phyloP scores from a whole-genome alignment of 2,888 invertebrate genomes.

The Syritta pipiens region DNA sequence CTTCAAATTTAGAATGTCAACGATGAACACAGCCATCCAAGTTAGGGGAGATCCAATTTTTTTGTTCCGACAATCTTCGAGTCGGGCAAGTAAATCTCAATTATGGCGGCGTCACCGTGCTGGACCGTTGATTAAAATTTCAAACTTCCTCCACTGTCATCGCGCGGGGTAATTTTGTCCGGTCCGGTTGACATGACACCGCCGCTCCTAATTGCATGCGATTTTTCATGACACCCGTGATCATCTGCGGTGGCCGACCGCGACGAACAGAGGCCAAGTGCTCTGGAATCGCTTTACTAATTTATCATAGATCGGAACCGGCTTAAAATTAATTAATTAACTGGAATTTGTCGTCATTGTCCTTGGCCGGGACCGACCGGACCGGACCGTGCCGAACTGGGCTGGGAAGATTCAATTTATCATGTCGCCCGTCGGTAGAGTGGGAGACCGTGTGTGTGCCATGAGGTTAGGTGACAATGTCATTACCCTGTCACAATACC shows the following conservation, averaged over 20 bases:
- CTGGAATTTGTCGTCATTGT: constrained; percentile 43
- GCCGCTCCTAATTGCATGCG: constrained; percentile 53
- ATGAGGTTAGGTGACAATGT: constrained; percentile 58
- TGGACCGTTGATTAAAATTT: constrained; percentile 61
- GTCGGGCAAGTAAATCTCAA: constrained; percentile 50
- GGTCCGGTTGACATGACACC: constrained; percentile 47
- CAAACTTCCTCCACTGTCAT: constrained; percentile 24
- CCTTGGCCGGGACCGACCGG: constrained; percentile 37
- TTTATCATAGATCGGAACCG: constrained; percentile 57
- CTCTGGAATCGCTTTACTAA: constrained; percentile 53
- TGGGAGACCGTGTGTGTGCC: not conserved
- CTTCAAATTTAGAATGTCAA: constrained; percentile 41
- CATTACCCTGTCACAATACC: constrained; percentile 60
- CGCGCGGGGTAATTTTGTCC: constrained; percentile 43
- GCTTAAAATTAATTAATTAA: constrained; percentile 64
- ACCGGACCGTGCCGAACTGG: no score
- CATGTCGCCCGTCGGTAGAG: constrained; percentile 25
- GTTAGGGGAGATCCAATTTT: constrained; percentile 6
- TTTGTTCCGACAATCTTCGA: constrained; percentile 21
- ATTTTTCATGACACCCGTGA: constrained; percentile 47
- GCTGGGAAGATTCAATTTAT: constrained; percentile 33
- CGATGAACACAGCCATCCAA: constrained; percentile 7
- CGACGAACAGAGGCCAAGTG: constrained; percentile 40
- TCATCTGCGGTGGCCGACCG: not conserved
- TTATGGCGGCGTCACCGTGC: constrained; percentile 44